Percentiles rank a stretch among this genome's conserved stretches.
These are phyloP conservation scores for Standfussiana lucernea DNA, from an alignment of 2,888 invertebrate genomes.

Conservation along the genomic window DNA sequence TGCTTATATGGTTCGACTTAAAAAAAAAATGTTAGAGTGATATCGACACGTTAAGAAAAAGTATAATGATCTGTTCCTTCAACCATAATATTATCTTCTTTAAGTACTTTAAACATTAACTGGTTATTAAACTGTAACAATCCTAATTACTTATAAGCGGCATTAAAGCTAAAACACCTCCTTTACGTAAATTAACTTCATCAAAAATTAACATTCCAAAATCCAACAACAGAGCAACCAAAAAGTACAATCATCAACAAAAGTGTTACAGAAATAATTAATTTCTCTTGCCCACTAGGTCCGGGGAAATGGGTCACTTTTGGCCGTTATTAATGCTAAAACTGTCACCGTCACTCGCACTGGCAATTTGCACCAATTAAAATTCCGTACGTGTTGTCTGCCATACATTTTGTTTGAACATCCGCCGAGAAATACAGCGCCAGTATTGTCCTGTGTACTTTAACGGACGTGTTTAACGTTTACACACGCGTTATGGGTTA, in stretches of 20 bases:
- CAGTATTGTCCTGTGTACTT: slow-evolving; percentile 76
- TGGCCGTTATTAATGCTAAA: slow-evolving; percentile 70
- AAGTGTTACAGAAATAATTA: slow-evolving; percentile 59
- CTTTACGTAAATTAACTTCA: slow-evolving; percentile 14
- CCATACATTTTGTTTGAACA: slow-evolving; percentile 82
- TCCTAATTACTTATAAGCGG: background rate
- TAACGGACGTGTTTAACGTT: slow-evolving; percentile 79
- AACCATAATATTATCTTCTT: background rate
- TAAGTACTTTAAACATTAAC: background rate
- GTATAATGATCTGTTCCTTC: background rate
- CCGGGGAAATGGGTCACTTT: slow-evolving; percentile 62
- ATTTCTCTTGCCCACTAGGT: slow-evolving; percentile 56
- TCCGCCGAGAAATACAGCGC: slow-evolving; percentile 73
- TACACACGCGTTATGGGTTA: slow-evolving; percentile 65
- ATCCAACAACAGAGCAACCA: slow-evolving; percentile 27
- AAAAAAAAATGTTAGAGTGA: no score
- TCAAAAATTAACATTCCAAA: slow-evolving; percentile 29
- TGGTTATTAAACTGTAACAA: background rate
- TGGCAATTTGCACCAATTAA: slow-evolving; percentile 81
- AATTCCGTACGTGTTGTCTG: slow-evolving; percentile 77
- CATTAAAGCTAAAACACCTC: background rate
- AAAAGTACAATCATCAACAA: slow-evolving; percentile 60
- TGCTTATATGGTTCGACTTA: no score
- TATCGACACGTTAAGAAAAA: background rate
- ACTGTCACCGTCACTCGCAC: slow-evolving; percentile 69